Evolutionary conservation across 2,113 vertebrate species (phyloP).

Genomic region (Microtus ochrogaster): DNA sequence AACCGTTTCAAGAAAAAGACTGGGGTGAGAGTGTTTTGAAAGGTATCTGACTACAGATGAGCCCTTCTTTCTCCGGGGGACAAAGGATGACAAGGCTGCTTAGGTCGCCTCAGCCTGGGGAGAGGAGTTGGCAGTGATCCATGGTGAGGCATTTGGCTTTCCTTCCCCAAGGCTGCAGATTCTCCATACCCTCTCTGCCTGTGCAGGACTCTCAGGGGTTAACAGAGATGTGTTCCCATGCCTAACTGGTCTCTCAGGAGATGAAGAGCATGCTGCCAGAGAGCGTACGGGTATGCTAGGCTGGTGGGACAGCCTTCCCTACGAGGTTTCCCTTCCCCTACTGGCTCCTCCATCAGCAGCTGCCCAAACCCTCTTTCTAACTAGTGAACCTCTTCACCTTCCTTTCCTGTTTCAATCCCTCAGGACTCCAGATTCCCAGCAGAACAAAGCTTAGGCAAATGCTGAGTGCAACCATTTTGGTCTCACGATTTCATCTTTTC

Average conservation of each 20-base stretch:
- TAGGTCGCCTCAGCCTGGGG: not conserved
- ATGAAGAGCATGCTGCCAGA: not conserved
- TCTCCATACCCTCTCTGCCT: not conserved
- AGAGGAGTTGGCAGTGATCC: too few species aligned
- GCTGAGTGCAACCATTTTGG: not conserved
- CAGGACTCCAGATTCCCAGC: not conserved
- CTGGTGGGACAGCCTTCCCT: not conserved
- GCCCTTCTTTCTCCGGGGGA: not conserved
- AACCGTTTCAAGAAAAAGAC: slow-evolving; percentile 29
- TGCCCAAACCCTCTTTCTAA: not conserved
- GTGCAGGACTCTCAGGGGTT: not conserved
- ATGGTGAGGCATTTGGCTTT: not conserved
- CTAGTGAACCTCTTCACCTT: too few species aligned
- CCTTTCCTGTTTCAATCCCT: not conserved
- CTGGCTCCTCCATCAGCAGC: not conserved
- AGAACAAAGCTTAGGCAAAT: not conserved
- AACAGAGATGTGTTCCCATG: not conserved
- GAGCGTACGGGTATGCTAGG: fast-evolving
- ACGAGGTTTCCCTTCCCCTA: not conserved
- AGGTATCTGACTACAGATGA: not conserved
- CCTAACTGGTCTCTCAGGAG: not conserved
- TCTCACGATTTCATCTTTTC: not conserved
- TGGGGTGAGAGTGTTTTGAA: slow-evolving; percentile 17
- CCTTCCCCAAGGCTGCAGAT: not conserved
- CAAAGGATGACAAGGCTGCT: not conserved